phyloP scores from a whole-genome alignment of 2,888 invertebrate genomes.

The Branchellion lobata region DNA sequence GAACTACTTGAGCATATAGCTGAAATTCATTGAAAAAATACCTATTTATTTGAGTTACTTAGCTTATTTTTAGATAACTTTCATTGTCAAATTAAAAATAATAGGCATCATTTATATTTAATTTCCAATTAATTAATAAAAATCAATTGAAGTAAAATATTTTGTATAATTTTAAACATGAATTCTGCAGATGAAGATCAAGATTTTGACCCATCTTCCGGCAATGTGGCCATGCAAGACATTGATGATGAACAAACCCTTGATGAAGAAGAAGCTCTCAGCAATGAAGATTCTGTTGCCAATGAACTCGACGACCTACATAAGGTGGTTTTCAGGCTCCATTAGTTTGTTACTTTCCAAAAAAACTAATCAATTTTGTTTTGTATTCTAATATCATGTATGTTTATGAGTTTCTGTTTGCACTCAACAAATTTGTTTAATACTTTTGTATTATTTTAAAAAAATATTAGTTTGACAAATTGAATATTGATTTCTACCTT shows the following conservation, averaged over 20 bases:
- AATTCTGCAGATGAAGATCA: constrained; percentile 60
- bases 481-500: constrained; percentile 13
- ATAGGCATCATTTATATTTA: no score
- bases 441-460: no score
- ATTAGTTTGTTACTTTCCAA: no score
- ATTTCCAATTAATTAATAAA: neutral
- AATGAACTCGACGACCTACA: constrained; percentile 85
- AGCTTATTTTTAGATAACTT: no score
- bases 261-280: constrained; percentile 93
- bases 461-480: no score
- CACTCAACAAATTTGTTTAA: no score
- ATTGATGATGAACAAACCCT: constrained; percentile 94
- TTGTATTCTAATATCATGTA: neutral
- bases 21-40: no score
- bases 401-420: neutral
- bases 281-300: constrained; percentile 77
- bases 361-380: neutral
- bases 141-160: neutral
- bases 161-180: no score
- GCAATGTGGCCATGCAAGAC: constrained; percentile 92
- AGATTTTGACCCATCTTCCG: constrained; percentile 82
- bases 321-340: constrained; percentile 65
- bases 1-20: no score
- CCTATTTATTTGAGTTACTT: no score
- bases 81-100: no score